Evolutionary conservation across 2,113 vertebrate genomes (phyloP), one percentile per base, ranked within the genome.

Genomic region (Tachuris rubrigastra): DNA sequence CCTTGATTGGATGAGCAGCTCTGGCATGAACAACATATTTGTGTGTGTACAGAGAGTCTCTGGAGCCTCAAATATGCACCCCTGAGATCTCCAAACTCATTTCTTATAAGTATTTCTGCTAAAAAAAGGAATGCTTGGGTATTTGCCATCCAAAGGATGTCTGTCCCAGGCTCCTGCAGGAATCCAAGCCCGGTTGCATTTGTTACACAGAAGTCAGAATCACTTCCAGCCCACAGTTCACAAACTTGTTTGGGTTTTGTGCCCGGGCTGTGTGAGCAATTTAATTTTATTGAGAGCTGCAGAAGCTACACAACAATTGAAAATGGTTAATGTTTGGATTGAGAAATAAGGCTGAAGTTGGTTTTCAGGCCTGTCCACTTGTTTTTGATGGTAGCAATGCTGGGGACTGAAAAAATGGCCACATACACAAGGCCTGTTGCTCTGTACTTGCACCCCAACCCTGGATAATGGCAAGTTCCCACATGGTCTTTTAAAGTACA

Each of bases 1-100:
- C 81, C 89, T 95, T 96, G 95, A 93, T 93, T 97, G 91, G 91
- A 95, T 96, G 84, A 95, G 84, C 91, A 85, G 77, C 11, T 93
- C 93, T 95, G 94, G 94, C 96, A 97, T 73, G 93, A 95, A 62
- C 53, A 94, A 58, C 91, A 95, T 94, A 77, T 58, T 76, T 95
- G 77, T 96, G 89, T 95, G 91, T 79, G 85, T 27, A 87, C 87
- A 68, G 73, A 87, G 46, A 88, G 81, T 68, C 94, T 93, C 67
- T 73, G 87, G 84, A 91, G 89, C 89, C 93, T 85, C 93, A 95
- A 76, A 59, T 78, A 87, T 92, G 91, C 77, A 89, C 93, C 89
- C 87, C 25, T 71, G 89, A 95, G 93, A 95, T 76, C 77, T 82
- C 37, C 44, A 93, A 91, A 58, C 81, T 82, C 12, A 91, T 96